Evolutionary conservation across 2,888 invertebrate genomes (phyloP), one percentile per base, ranked within the genome.

Genomic region (Drosophila heteroneura): DNA sequence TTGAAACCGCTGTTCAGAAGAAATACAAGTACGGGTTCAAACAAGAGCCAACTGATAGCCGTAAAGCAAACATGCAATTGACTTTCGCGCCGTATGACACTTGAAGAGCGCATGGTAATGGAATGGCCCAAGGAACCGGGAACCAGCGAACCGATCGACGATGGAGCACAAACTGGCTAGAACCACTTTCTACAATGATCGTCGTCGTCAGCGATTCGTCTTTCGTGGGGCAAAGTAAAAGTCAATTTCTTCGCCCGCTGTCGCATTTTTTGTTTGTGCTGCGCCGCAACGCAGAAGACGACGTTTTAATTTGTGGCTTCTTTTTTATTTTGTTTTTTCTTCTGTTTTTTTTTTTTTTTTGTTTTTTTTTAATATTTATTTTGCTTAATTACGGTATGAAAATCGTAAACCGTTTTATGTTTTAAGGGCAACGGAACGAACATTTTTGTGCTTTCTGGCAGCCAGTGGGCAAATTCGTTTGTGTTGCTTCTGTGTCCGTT

Each of bases 131-230:
- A 74, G 68, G 65, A 76, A 63, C 44, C 51, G 67, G 56, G 61
- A 53, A 70, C 41, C 61, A 51, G 22, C 52, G 22, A 39, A 35
- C 39, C 37, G 37, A 56, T 37, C 56, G 6, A 28, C 57, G 49
- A 32, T 30, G 60, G 69, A 60, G 32, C 62, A 66, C 30, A 73
- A 74, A 83, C 76, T 85, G 85, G 85, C 80, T 85, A 83, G 83
- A 83, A 83, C 83, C 83, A 83, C 83, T 83, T 83, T 83, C 83
- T 85, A 82, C 76, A 62, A 64, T 73, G 72, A 81, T 33, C 79
- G 44, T 12, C 57, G 37, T 37, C 56, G 39, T 33, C 64, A 53
- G 66, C 57, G 39, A 66, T 73, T 70, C 74, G 67, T 69, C 70
- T 65, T 33, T 59, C 59, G 64, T 70, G 75, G 61, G 68, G 60